These are phyloP conservation scores for Hylyphantes graminicola DNA, from an alignment of 1,140 invertebrate genomes.

Conservation along the genomic window DNA sequence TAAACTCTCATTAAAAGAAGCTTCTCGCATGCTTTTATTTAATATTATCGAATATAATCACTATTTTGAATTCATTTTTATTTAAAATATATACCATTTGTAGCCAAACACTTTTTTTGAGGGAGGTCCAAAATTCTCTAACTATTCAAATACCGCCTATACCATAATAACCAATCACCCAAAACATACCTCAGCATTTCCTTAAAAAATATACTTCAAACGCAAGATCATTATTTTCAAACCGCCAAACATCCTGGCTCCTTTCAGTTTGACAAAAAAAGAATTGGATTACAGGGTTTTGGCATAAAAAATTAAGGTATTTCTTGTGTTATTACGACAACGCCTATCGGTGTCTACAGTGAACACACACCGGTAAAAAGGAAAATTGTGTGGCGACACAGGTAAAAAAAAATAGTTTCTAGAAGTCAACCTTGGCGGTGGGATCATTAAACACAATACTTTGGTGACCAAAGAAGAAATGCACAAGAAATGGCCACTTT, in stretches of 20 bases:
- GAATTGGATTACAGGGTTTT: conserved; percentile 10
- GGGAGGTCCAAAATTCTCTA: no score
- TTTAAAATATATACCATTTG: no score
- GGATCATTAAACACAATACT: conserved; percentile 29
- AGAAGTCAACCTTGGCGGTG: conserved; percentile 11
- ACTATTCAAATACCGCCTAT: no score
- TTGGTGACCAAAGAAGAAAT: neutral
- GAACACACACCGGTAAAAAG: conserved; percentile 13
- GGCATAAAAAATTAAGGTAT: conserved; percentile 8
- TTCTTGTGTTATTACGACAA: conserved; percentile 23
- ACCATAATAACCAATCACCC: no score
- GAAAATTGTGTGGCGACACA: neutral
- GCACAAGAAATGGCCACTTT: neutral
- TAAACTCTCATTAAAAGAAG: no score
- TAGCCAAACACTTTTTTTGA: no score
- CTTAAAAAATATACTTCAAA: no score
- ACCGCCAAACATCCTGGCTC: neutral
- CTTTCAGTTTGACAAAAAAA: conserved; percentile 1
- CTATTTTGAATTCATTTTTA: no score
- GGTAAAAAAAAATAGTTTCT: neutral
- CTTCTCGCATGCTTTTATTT: no score
- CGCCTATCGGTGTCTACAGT: conserved; percentile 15
- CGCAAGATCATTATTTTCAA: no score
- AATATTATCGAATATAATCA: no score
- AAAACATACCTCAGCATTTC: no score